Base-by-base conservation (phyloP, 1,140 invertebrate genomes). In the Atta texana region DNA sequence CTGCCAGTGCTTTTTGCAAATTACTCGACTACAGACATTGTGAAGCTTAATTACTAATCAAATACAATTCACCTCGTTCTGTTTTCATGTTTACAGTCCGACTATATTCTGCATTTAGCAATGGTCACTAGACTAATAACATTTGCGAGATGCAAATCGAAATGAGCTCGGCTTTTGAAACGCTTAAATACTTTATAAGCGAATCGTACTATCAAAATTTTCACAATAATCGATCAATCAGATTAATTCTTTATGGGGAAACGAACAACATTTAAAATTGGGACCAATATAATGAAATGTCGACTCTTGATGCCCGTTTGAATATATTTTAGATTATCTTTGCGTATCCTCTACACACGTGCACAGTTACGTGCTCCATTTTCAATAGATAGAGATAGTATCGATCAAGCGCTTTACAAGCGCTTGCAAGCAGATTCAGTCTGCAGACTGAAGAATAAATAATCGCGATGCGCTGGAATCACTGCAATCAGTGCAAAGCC, bases 311-410 rank as follows among this genome's bases (percentile, higher is more conserved):
- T 24, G 21, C 39, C 28, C 51, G 31, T 57, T 57, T 55, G 51
- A 81, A 81, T 71, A 81, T 81, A 81, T 71, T 71, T 44, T 51
- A 39, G 64, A 80, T 69, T 69, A 69, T 39, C 31, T 44, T 55
- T 18, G 49, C 28, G 63, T 69, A 4, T 16, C 14, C 49, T 51
- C 1, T 8, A 51, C 31, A 24, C 49, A 39, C 49, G 31, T 21
- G n/a, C 64, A 24, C 63, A n/a, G 12, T 5, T 69, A 55, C 14
- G 28, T 71, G 63, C n/a, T 69, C 51, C 21, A 34, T 71, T 71
- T 71, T 53, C 63, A 68, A 71, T 81, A 16, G 64, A 31, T 24
- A 51, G n/a, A 55, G 49, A 69, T 71, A 63, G 75, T 77, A 77
- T 77, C 75, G 75, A 77, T 77, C 75, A 63, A 44, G 75, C 31